These are phyloP conservation scores for Halocaridina rubra DNA, from an alignment of 2,888 invertebrate species.

Conservation along the genomic window DNA sequence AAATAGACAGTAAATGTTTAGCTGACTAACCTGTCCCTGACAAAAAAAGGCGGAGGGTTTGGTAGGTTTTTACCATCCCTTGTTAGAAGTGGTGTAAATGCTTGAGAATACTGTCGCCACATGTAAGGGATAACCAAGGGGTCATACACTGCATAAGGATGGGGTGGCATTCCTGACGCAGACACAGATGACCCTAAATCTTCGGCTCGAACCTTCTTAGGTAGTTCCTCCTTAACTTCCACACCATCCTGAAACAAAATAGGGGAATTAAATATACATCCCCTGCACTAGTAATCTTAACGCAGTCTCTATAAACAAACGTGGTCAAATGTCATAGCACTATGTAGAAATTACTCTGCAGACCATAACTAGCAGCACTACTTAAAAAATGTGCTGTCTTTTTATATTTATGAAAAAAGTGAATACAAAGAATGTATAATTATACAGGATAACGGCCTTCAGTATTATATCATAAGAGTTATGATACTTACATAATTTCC, in stretches of 20 bases:
- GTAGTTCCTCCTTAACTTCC: conserved; percentile 48
- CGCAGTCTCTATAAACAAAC: too few species aligned
- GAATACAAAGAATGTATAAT: too few species aligned
- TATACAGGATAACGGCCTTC: too few species aligned
- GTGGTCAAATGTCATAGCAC: too few species aligned
- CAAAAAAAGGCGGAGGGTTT: conserved; percentile 46
- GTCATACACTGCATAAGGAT: neutral
- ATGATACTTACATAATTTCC: too few species aligned
- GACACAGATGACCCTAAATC: neutral
- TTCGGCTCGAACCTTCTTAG: conserved; percentile 53
- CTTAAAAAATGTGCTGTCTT: too few species aligned
- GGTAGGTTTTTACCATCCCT: conserved; percentile 55
- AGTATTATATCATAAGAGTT: too few species aligned
- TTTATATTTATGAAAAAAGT: too few species aligned
- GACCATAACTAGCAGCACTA: too few species aligned
- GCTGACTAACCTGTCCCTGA: conserved; percentile 53
- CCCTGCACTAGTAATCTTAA: too few species aligned
- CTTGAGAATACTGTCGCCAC: conserved; percentile 38
- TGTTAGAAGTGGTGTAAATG: conserved; percentile 44
- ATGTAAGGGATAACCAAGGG: conserved; percentile 2
- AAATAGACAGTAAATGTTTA: too few species aligned
- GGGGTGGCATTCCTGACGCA: neutral
- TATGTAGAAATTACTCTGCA: too few species aligned
- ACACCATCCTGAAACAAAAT: conserved; percentile 32
- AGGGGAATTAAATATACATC: neutral